Base-by-base conservation (phyloP, 2,888 invertebrate genomes). In the Sicus ferrugineus region DNA sequence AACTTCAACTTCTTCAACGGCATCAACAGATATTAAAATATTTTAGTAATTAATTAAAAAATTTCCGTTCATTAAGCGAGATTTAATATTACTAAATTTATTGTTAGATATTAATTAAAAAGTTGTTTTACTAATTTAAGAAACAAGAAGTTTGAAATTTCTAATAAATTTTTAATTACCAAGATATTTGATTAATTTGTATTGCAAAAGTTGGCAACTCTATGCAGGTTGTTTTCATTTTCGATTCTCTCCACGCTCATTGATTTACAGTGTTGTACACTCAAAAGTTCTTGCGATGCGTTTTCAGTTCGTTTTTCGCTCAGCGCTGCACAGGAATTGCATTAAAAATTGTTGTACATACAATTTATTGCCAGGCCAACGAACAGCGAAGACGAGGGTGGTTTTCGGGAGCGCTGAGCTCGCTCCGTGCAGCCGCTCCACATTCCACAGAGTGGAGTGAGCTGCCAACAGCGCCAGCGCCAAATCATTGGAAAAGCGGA, bases 291-390 rank as follows among this genome's bases (percentile, higher is more conserved):
- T 42, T 58, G 11, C 31, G 16, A 3, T 14, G 42, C 26, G 23
- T 11, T 42, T 48, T 30, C 21, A 58, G 42, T 30, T 50, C 11
- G n/a, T 54, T 59, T 7, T 54, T 61, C 26, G 16, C 46, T 28
- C n/a, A 31, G 7, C 61, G 31, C 67, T 71, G 54, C 63, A 72
- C 56, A 67, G 69, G 69, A 68, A 72, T 68, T 69, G 64, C 68
- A 70, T 64, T 72, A 73, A 73, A 75, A 74, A 72, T 73, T 73
- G 76, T 75, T 76, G 74, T 76, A 76, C 71, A 76, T 70, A 76
- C 73, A 71, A 73, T 66, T 72, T 69, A 68, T 54, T 62, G 61
- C n/a, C 56, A 26, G 52, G 30, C 23, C 23, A 64, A 52, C 64
- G 52, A 64, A 52, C 23, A 34, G 34, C 23, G 7, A 28, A 46